Conservation (phyloP, 2,797 vertebrate genomes). For the Danio kyathit region DNA sequence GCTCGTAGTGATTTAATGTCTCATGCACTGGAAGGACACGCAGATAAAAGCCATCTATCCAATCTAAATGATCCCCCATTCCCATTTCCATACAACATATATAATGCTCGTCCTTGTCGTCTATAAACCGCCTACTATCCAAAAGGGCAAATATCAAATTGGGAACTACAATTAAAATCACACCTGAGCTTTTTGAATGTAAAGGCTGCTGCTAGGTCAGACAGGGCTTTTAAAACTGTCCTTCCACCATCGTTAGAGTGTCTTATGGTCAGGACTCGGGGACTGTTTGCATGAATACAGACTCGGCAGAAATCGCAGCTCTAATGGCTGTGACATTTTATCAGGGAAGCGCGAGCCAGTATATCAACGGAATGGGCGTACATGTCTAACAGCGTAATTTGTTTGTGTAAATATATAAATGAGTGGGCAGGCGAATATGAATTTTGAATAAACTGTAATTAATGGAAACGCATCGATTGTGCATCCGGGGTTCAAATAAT, state of each 20-base stretch:
- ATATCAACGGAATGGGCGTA: constrained; percentile 61
- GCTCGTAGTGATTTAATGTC: constrained; percentile 64
- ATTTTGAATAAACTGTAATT: constrained; percentile 72
- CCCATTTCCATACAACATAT: constrained; percentile 57
- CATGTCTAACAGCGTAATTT: constrained; percentile 60
- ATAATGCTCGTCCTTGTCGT: constrained; percentile 53
- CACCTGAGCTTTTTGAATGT: constrained; percentile 13
- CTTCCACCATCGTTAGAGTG: neutral
- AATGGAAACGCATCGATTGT: constrained; percentile 68
- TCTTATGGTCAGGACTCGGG: constrained; percentile 15
- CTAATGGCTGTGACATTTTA: constrained; percentile 55
- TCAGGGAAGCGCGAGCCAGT: constrained; percentile 52
- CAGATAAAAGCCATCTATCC: constrained; percentile 65
- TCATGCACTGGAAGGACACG: constrained; percentile 61
- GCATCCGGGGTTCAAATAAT: constrained; percentile 63
- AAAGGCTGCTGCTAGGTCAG: constrained; percentile 15
- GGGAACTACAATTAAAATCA: constrained; percentile 3
- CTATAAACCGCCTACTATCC: constrained; percentile 52
- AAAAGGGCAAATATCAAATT: constrained; percentile 38
- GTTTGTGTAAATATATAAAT: constrained; percentile 67
- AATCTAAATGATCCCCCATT: constrained; percentile 25
- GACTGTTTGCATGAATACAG: constrained; percentile 24
- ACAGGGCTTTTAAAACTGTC: constrained; percentile 9
- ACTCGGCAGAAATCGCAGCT: constrained; percentile 18
- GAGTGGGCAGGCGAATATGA: constrained; percentile 59